Conservation (phyloP, 2,888 invertebrate genomes). For the Dasypogon diadema region DNA sequence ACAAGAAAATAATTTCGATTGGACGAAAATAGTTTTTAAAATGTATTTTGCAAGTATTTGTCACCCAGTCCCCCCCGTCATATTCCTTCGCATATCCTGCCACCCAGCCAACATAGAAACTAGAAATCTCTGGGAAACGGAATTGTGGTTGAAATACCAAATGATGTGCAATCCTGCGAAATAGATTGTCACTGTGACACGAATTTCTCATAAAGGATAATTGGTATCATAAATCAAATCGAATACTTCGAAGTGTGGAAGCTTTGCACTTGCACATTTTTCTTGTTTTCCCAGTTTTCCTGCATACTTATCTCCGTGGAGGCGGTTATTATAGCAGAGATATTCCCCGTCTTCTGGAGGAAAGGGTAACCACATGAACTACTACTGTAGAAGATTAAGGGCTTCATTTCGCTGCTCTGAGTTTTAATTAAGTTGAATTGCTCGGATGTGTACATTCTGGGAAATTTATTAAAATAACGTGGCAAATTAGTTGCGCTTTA, state of each 20-base stretch:
- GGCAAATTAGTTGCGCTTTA: background rate
- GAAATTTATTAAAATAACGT: background rate
- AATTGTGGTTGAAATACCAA: slow-evolving; percentile 20
- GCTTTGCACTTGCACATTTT: slow-evolving; percentile 11
- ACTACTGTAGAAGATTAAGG: background rate
- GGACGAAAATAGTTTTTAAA: slow-evolving; percentile 32
- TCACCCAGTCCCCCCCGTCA: background rate
- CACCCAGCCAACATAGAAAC: background rate
- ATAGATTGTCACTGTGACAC: slow-evolving; percentile 19
- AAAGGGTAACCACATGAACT: background rate
- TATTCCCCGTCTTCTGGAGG: background rate
- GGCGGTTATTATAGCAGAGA: too few relatives aligned
- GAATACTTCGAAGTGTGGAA: slow-evolving; percentile 1
- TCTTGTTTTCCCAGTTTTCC: background rate
- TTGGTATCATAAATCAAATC: slow-evolving; percentile 32
- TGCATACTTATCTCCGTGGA: background rate
- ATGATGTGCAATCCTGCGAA: slow-evolving; percentile 23
- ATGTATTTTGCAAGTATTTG: slow-evolving; percentile 1
- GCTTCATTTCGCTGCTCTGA: background rate
- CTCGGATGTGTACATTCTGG: background rate
- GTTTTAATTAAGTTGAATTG: background rate
- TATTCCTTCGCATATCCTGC: background rate
- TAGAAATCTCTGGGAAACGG: slow-evolving; percentile 6
- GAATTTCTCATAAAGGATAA: slow-evolving; percentile 33
- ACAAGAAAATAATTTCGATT: slow-evolving; percentile 21